phyloP scores from a whole-genome alignment of 2,797 vertebrate genomes.

The Fistularia commersonii region DNA sequence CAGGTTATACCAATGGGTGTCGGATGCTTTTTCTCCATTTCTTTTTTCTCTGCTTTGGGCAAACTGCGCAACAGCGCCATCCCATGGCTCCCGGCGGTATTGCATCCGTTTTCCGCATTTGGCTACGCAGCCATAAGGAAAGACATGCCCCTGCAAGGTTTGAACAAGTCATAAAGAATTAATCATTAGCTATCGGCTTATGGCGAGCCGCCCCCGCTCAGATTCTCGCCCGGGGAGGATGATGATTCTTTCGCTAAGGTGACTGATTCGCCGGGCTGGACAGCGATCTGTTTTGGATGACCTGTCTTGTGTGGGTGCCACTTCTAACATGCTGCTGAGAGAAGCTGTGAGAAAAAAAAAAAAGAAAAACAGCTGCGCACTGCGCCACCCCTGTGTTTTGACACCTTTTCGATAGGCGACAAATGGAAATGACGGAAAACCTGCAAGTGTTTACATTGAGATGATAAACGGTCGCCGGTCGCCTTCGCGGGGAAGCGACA shows the following conservation, averaged over 20 bases:
- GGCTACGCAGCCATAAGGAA: no score
- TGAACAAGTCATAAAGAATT: no score
- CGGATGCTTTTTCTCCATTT: no score
- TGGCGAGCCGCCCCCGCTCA: neutral
- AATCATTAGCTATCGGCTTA: neutral
- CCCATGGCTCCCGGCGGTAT: no score
- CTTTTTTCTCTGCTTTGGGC: no score
- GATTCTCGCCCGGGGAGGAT: slow-evolving; percentile 1
- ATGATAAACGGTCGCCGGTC: neutral
- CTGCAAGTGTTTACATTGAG: neutral
- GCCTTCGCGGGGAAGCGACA: no score
- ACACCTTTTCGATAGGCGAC: neutral
- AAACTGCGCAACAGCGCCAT: no score
- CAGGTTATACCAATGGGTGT: no score
- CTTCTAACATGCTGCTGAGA: slow-evolving; percentile 43
- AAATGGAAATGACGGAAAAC: neutral
- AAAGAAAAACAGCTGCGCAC: neutral
- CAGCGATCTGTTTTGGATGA: slow-evolving; percentile 35
- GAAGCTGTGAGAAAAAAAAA: slow-evolving; percentile 39
- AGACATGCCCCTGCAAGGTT: no score
- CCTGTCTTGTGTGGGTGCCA: slow-evolving; percentile 42
- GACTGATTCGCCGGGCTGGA: slow-evolving; percentile 19
- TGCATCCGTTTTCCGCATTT: no score
- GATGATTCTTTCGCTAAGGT: slow-evolving; percentile 8
- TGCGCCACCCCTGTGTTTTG: neutral